Evolutionary conservation across 2,888 invertebrate species (phyloP).

Genomic region (Drosophila tripunctata): DNA sequence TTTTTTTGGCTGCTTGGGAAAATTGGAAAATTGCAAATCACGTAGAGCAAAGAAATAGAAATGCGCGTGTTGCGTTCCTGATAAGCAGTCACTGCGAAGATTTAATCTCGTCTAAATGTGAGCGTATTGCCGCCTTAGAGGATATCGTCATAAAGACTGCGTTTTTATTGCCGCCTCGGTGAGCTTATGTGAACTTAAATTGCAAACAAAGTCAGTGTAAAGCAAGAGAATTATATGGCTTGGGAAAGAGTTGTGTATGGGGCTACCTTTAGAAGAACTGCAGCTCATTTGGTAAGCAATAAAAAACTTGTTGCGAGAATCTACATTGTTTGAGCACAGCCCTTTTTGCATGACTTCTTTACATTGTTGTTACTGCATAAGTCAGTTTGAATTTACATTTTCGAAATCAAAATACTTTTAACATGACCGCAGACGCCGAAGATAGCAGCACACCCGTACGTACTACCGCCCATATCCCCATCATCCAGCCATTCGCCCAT

Average conservation of each 20-base stretch:
- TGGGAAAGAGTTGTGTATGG: neutral
- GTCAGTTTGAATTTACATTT: constrained; percentile 70
- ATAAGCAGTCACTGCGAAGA: constrained; percentile 37
- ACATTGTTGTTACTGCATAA: constrained; percentile 54
- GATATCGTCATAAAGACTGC: constrained; percentile 49
- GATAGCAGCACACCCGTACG: constrained; percentile 22
- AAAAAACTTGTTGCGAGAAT: constrained; percentile 67
- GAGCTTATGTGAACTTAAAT: constrained; percentile 42
- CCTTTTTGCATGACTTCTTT: constrained; percentile 34
- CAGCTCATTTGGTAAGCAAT: constrained; percentile 76
- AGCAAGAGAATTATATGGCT: neutral
- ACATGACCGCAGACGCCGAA: constrained; percentile 27
- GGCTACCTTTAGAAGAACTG: constrained; percentile 15
- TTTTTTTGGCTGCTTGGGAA: constrained; percentile 57
- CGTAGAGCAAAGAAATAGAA: constrained; percentile 73
- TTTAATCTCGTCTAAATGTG: constrained; percentile 46
- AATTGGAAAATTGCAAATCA: constrained; percentile 80
- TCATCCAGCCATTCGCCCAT: constrained; percentile 4
- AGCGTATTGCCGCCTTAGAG: constrained; percentile 6
- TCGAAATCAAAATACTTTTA: constrained; percentile 74
- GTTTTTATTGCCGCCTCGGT: constrained; percentile 55
- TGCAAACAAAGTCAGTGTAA: constrained; percentile 38
- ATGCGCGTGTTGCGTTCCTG: constrained; percentile 58
- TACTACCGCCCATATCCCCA: constrained; percentile 2
- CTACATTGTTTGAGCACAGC: constrained; percentile 58